A percentile compares a stretch with the other conserved stretches of the same genome.
phyloP scores from a whole-genome alignment of 2,797 vertebrate genomes.

The Enteromius viviparus region DNA sequence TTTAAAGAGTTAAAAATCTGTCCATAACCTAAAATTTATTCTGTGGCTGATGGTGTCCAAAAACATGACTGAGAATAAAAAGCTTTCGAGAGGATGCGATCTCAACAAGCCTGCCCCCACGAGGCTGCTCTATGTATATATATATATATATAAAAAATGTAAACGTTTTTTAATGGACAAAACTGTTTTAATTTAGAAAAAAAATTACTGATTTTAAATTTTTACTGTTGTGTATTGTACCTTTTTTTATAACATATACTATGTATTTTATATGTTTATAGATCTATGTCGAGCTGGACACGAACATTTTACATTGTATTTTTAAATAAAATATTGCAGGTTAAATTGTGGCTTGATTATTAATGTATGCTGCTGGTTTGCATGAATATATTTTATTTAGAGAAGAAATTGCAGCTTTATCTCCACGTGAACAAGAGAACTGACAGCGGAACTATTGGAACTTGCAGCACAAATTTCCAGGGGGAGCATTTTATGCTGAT shows the following conservation, averaged over 20 bases:
- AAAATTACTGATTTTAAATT: not conserved
- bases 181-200: not conserved
- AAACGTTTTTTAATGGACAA: no score
- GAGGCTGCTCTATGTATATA: not conserved
- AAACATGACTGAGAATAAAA: not conserved
- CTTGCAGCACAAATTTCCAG: not conserved
- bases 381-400: not conserved
- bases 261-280: not conserved
- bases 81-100: not conserved
- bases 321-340: not conserved
- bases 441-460: conserved; percentile 5
- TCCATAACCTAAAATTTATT: not conserved
- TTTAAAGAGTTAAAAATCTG: conserved; percentile 14
- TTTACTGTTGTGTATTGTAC: not conserved
- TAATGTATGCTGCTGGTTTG: not conserved
- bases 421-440: not conserved
- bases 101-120: conserved; percentile 1
- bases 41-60: not conserved
- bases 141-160: no score
- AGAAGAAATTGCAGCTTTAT: not conserved
- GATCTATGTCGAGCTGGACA: not conserved
- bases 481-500: not conserved
- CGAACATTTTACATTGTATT: not conserved
- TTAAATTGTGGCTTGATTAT: not conserved
- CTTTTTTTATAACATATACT: not conserved